Evolutionary conservation across 1,140 invertebrate genomes (phyloP).

Genomic region (Anastrepha obliqua): DNA sequence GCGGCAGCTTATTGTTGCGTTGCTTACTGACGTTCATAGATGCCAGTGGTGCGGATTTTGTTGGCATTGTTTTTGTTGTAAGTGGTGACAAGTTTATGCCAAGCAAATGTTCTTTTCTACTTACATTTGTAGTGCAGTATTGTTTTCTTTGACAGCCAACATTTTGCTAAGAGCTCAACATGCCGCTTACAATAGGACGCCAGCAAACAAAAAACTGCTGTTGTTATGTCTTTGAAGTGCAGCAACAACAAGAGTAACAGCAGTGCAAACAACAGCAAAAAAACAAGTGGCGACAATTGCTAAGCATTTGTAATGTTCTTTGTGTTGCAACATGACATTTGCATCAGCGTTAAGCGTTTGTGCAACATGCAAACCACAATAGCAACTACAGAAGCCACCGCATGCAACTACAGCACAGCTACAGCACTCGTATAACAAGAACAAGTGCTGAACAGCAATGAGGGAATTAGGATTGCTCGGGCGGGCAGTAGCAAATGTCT

Average conservation of each 20-base stretch:
- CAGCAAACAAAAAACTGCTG: not conserved
- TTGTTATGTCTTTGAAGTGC: not conserved
- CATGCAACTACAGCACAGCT: not conserved
- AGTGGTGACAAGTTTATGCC: not conserved
- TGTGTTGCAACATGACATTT: slow-evolving; percentile 14
- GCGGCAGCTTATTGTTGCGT: not conserved
- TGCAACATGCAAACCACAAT: slow-evolving; percentile 25
- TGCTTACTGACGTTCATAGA: not conserved
- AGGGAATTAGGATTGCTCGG: not conserved
- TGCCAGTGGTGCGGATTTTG: not conserved
- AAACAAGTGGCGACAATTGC: slow-evolving; percentile 3
- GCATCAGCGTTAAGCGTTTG: slow-evolving; percentile 15
- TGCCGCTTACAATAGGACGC: not conserved
- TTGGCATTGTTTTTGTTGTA: not conserved
- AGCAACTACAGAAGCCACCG: not conserved
- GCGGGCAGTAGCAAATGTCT: not conserved
- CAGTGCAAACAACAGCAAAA: not conserved
- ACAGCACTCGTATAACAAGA: not conserved
- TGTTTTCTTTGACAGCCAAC: not conserved
- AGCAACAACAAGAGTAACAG: not conserved
- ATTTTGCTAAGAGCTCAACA: not conserved
- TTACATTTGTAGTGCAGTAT: not conserved
- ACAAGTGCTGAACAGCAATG: not conserved
- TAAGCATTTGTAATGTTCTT: not conserved
- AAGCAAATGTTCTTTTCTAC: not conserved